Evolutionary conservation across 2,113 vertebrate genomes (phyloP).

Genomic region (Ceuthmochares aereus): DNA sequence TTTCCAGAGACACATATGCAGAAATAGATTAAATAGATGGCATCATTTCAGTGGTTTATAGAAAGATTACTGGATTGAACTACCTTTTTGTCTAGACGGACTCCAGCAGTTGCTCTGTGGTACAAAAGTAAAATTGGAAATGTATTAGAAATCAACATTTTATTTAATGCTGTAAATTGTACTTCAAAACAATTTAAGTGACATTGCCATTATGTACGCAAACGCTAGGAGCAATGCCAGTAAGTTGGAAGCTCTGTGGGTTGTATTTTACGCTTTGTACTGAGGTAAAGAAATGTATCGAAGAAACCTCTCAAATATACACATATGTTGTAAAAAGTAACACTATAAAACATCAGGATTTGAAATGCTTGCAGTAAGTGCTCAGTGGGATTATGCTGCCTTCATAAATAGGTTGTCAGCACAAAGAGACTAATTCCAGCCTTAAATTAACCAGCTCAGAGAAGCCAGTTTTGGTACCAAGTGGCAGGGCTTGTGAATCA

Average conservation of each 20-base stretch:
- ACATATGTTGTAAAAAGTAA: conserved; percentile 32
- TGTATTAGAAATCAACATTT: not conserved
- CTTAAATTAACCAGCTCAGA: conserved; percentile 50
- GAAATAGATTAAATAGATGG: not conserved
- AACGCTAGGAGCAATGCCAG: not conserved
- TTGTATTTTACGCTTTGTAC: conserved; percentile 42
- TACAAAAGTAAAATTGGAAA: not conserved
- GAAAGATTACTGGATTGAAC: conserved; percentile 14
- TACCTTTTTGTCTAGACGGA: conserved; percentile 32
- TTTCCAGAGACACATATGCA: conserved; percentile 27
- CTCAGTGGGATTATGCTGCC: conserved; percentile 26
- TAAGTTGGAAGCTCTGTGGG: conserved; percentile 27
- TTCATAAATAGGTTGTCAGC: conserved; percentile 50
- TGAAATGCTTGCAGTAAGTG: conserved; percentile 26
- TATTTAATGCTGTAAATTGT: conserved; percentile 9
- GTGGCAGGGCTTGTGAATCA: conserved; percentile 14
- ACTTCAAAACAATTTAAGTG: not conserved
- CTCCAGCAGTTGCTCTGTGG: not conserved
- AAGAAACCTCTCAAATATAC: conserved; percentile 47
- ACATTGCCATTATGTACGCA: not conserved
- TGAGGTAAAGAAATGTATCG: not conserved
- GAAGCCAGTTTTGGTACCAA: not conserved
- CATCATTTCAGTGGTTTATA: conserved; percentile 42
- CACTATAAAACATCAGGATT: conserved; percentile 43
- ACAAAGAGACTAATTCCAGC: conserved; percentile 46